phyloP scores from a whole-genome alignment of 1,140 invertebrate genomes.

The Ooceraea biroi region DNA sequence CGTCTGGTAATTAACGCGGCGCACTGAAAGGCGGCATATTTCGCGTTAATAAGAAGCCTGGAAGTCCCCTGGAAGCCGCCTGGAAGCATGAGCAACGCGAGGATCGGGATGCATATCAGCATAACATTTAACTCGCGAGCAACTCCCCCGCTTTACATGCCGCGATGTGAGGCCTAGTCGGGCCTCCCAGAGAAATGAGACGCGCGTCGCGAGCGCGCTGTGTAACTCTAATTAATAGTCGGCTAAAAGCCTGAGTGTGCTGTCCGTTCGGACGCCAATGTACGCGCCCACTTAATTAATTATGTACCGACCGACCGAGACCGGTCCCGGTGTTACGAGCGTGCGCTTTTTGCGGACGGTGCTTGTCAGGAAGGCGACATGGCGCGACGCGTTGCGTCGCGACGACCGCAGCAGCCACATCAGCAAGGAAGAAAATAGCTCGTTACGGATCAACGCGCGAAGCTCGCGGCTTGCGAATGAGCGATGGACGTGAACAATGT shows the following conservation, averaged over 20 bases:
- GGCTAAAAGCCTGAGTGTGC: slow-evolving; percentile 61
- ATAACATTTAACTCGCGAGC: slow-evolving; percentile 31
- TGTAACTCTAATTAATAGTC: slow-evolving; percentile 81
- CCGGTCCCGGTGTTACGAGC: slow-evolving; percentile 45
- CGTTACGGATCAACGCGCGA: slow-evolving; percentile 71
- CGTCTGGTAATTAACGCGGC: neutral
- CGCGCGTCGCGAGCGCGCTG: slow-evolving; percentile 54
- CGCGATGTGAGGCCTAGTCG: neutral
- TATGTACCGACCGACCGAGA: slow-evolving; percentile 64
- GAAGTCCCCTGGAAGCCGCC: too few species aligned
- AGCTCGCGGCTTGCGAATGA: slow-evolving; percentile 54
- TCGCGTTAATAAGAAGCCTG: slow-evolving; percentile 29
- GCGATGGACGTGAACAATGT: slow-evolving; percentile 1
- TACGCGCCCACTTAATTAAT: slow-evolving; percentile 79
- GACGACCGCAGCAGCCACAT: slow-evolving; percentile 51
- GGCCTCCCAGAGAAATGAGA: slow-evolving; percentile 45
- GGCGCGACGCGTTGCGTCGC: slow-evolving; percentile 41
- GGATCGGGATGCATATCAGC: slow-evolving; percentile 3
- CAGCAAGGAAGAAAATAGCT: slow-evolving; percentile 67
- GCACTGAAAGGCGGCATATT: slow-evolving; percentile 12
- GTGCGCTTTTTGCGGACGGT: slow-evolving; percentile 66
- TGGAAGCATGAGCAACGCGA: too few species aligned
- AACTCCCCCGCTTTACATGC: slow-evolving; percentile 31
- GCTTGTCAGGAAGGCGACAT: slow-evolving; percentile 73
- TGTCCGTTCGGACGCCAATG: slow-evolving; percentile 70